These are phyloP conservation scores for Poecilia wingei DNA, from an alignment of 2,797 vertebrate species.

Conservation along the genomic window DNA sequence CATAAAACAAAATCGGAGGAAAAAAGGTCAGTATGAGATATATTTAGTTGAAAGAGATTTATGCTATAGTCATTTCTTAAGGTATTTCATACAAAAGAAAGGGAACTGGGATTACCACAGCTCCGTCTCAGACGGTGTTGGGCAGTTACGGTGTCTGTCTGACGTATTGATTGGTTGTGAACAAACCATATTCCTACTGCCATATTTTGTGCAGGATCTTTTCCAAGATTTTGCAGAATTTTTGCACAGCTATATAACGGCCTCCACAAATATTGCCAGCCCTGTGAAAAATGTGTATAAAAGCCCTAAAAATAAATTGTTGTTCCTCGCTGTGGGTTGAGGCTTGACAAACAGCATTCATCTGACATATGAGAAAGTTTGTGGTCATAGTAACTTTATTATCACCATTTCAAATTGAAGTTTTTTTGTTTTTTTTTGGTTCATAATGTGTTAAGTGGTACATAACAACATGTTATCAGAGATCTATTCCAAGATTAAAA, in stretches of 20 bases:
- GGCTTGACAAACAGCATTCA: not conserved
- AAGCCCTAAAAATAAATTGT: not conserved
- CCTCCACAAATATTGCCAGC: not conserved
- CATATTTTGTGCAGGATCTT: not conserved
- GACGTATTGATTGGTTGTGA: conserved; percentile 9
- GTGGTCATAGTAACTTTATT: not conserved
- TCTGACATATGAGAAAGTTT: not conserved
- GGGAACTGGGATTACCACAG: not conserved
- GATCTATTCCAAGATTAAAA: not conserved
- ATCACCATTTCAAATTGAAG: not conserved
- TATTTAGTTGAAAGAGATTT: conserved; percentile 7
- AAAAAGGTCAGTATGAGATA: not conserved
- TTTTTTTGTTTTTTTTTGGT: not conserved
- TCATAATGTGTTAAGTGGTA: not conserved
- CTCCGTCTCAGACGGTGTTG: not conserved
- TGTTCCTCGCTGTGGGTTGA: not conserved
- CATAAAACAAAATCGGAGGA: conserved; percentile 9
- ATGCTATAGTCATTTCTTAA: not conserved
- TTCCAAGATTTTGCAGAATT: not conserved
- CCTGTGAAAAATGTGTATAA: not conserved
- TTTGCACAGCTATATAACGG: not conserved
- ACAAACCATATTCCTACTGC: not conserved
- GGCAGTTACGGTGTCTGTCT: not conserved
- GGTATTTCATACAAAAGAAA: not conserved
- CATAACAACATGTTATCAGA: not conserved